phyloP scores from a whole-genome alignment of 1,140 invertebrate species.

The Scylla paramamosain region DNA sequence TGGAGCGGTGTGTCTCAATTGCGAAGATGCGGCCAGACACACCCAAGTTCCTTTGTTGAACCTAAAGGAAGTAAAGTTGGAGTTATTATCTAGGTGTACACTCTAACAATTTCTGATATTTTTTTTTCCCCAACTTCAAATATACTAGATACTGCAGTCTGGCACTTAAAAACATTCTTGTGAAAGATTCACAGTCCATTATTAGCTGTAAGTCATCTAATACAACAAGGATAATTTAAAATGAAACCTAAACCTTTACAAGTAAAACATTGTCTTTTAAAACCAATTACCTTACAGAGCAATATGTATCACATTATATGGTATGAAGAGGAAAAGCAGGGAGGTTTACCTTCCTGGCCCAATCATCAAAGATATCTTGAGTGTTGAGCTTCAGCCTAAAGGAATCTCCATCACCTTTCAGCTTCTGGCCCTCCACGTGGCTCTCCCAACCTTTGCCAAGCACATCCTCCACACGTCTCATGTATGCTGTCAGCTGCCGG shows the following conservation, averaged over 20 bases:
- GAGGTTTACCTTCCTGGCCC: constrained; percentile 87
- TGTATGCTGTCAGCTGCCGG: constrained; percentile 97
- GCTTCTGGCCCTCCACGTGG: constrained; percentile 98
- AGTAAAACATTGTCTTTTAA: too few species aligned
- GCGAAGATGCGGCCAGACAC: constrained; percentile 97
- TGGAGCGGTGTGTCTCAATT: constrained; percentile 90
- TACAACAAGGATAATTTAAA: too few species aligned
- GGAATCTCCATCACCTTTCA: constrained; percentile 98
- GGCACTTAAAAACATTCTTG: too few species aligned
- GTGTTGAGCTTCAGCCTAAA: constrained; percentile 97
- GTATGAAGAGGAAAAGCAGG: background rate
- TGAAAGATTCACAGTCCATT: too few species aligned
- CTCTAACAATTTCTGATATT: background rate
- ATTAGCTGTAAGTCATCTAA: too few species aligned
- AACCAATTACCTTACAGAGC: too few species aligned
- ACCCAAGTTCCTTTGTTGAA: constrained; percentile 95
- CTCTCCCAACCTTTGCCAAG: constrained; percentile 97
- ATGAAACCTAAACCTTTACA: too few species aligned
- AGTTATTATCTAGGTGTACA: background rate
- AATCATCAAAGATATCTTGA: constrained; percentile 98
- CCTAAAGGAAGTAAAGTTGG: constrained; percentile 80
- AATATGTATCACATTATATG: too few species aligned
- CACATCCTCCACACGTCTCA: constrained; percentile 85
- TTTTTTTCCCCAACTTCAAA: too few species aligned
- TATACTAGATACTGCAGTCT: too few species aligned